Evolutionary conservation across 1,140 invertebrate genomes (phyloP).

Genomic region (Neodiprion lecontei): DNA sequence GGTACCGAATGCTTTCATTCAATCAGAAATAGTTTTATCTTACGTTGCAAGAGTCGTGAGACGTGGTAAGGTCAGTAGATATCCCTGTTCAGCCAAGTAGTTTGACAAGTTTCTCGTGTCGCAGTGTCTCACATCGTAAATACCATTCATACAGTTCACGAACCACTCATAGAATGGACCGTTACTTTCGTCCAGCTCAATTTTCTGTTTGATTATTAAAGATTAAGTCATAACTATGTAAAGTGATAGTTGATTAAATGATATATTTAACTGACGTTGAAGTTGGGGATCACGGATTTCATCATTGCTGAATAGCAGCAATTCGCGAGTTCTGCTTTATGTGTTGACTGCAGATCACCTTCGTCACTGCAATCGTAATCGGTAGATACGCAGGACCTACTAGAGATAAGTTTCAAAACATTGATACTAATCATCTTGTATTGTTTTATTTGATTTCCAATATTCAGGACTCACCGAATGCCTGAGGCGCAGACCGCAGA

Average conservation of each 20-base stretch:
- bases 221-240: neutral
- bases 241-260: neutral
- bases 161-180: conserved; percentile 15
- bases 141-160: conserved; percentile 28
- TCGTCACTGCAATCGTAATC: neutral
- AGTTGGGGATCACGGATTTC: conserved; percentile 27
- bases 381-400: neutral
- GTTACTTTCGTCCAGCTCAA: neutral
- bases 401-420: neutral
- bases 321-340: conserved; percentile 21
- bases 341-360: neutral
- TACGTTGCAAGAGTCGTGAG: neutral
- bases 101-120: conserved; percentile 34
- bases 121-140: conserved; percentile 29
- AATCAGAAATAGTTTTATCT: neutral
- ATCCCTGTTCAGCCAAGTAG: conserved; percentile 36
- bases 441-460: neutral
- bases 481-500: neutral
- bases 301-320: conserved; percentile 21
- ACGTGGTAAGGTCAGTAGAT: conserved; percentile 32
- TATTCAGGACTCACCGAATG: neutral
- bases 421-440: neutral
- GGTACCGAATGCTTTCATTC: neutral
- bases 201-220: neutral
- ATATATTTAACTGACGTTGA: conserved; percentile 29